Conservation (phyloP, 2,113 vertebrate genomes). For the Varanus salvator region DNA sequence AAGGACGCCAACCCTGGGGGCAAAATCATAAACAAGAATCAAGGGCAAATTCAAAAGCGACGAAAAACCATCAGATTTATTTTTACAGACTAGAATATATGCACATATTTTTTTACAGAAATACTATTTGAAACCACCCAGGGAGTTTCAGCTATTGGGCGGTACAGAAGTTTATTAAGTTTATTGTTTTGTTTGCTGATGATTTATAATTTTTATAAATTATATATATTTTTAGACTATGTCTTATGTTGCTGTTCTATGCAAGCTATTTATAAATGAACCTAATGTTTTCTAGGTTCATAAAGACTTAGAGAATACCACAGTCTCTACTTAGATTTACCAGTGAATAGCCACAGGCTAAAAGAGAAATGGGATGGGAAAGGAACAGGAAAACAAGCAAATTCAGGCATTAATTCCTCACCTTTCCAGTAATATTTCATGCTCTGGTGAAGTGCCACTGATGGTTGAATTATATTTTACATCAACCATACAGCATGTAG, state of each 20-base stretch:
- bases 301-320: not conserved
- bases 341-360: not conserved
- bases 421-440: no score
- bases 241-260: no score
- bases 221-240: no score
- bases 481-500: no score
- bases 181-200: no score
- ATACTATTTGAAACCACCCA: no score
- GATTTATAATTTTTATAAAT: no score
- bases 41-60: constrained; percentile 31
- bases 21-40: constrained; percentile 19
- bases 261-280: no score
- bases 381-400: not conserved
- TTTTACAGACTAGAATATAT: not conserved
- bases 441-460: no score
- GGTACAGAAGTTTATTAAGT: no score
- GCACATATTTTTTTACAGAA: not conserved
- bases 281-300: not conserved
- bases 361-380: not conserved
- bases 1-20: constrained; percentile 37
- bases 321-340: not conserved
- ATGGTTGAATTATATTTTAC: no score
- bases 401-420: not conserved
- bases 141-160: no score
- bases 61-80: not conserved